These are phyloP conservation scores for Nannoperca australis DNA, from an alignment of 2,797 vertebrate species.

Conservation along the genomic window DNA sequence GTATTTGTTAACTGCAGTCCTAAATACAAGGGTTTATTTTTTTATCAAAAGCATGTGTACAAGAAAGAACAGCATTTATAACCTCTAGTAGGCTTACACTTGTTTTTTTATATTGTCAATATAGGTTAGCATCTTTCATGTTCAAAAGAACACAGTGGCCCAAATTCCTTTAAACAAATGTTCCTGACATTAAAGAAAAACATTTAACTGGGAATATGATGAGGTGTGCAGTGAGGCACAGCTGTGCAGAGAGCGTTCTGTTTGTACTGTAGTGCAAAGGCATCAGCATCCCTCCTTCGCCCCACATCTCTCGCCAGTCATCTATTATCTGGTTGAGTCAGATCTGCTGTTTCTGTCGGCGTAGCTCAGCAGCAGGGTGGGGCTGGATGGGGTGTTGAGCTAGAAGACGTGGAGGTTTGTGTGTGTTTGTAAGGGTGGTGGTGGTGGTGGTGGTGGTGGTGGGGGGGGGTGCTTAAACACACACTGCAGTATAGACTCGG, in stretches of 20 bases:
- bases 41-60: neutral
- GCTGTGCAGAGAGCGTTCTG: conserved; percentile 44
- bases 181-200: conserved; percentile 20
- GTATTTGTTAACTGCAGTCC: neutral
- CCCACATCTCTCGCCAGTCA: conserved; percentile 40
- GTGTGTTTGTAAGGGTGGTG: neutral
- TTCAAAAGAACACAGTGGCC: conserved; percentile 39
- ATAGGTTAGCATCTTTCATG: conserved; percentile 4
- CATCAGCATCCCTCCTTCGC: conserved; percentile 43
- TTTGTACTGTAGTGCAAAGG: conserved; percentile 25
- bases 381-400: conserved; percentile 29
- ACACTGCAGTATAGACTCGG: conserved; percentile 69
- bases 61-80: neutral
- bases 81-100: neutral
- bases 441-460: no score
- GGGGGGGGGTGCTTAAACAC: conserved; percentile 43
- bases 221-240: conserved; percentile 37
- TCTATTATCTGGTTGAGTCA: conserved; percentile 64
- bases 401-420: conserved; percentile 11
- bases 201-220: conserved; percentile 29
- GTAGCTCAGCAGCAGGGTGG: conserved; percentile 64
- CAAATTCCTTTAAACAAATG: conserved; percentile 39
- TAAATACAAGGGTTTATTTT: neutral
- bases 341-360: conserved; percentile 57
- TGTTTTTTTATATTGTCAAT: neutral